phyloP scores from a whole-genome alignment of 2,888 invertebrate species.

The Drosophila longiperda region DNA sequence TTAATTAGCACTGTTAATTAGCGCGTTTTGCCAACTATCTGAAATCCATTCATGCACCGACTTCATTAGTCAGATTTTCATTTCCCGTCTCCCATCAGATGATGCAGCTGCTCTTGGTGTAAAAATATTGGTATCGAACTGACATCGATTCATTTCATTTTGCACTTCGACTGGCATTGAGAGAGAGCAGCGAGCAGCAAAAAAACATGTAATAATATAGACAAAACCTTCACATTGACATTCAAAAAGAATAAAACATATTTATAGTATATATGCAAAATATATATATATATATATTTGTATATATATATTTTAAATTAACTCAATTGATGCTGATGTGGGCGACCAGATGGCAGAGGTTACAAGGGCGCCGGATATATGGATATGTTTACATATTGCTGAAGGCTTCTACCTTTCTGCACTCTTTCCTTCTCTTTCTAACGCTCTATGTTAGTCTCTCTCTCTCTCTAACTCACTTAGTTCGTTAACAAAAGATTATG shows the following conservation, averaged over 20 bases:
- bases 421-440: neutral
- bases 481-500: conserved; percentile 21
- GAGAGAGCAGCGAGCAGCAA: conserved; percentile 9
- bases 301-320: conserved; percentile 29
- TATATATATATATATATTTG: neutral
- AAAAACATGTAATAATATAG: conserved; percentile 11
- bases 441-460: neutral
- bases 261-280: neutral
- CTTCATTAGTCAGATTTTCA: neutral
- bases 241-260: conserved; percentile 27
- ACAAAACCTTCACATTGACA: conserved; percentile 58
- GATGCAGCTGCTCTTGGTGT: conserved; percentile 20
- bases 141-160: conserved; percentile 49
- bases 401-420: conserved; percentile 18
- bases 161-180: conserved; percentile 51
- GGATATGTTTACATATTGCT: conserved; percentile 19
- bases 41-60: neutral
- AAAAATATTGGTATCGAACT: conserved; percentile 42
- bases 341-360: conserved; percentile 1
- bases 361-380: conserved; percentile 16
- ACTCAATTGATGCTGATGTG: conserved; percentile 33
- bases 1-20: conserved; percentile 51
- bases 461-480: neutral
- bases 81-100: conserved; percentile 1
- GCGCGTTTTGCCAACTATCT: conserved; percentile 21